These are phyloP conservation scores for Papilio dardanus DNA, from an alignment of 1,140 invertebrate genomes.

Conservation along the genomic window DNA sequence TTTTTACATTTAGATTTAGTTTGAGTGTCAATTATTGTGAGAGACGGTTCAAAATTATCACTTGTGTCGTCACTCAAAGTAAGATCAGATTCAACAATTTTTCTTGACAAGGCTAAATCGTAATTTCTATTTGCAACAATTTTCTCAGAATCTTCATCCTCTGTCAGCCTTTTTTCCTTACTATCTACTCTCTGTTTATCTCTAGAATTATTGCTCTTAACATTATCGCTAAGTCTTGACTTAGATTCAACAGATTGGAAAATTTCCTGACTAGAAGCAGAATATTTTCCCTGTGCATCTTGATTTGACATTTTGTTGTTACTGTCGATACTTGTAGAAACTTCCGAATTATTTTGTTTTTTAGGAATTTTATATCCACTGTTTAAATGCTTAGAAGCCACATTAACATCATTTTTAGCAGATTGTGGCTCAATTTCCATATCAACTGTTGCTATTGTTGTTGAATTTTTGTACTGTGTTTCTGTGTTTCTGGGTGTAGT, in stretches of 20 bases:
- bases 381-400: not conserved
- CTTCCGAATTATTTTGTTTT: conserved; percentile 1
- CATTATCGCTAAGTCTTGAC: not conserved
- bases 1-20: conserved; percentile 23
- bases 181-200: not conserved
- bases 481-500: not conserved
- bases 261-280: not conserved
- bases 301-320: not conserved
- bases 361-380: conserved; percentile 14
- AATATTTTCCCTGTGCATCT: not conserved
- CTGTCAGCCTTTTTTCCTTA: not conserved
- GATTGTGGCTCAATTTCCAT: not conserved
- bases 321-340: not conserved
- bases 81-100: conserved; percentile 66
- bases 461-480: not conserved
- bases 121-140: not conserved
- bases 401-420: not conserved
- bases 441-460: not conserved
- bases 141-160: not conserved
- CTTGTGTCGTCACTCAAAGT: conserved; percentile 72
- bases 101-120: conserved; percentile 24
- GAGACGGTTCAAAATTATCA: conserved; percentile 51
- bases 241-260: not conserved
- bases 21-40: conserved; percentile 29
- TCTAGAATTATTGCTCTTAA: not conserved